Percentiles rank a stretch among this genome's conserved stretches.
Conservation (phyloP, 2,888 invertebrate genomes). For the Microdon myrmicae region DNA sequence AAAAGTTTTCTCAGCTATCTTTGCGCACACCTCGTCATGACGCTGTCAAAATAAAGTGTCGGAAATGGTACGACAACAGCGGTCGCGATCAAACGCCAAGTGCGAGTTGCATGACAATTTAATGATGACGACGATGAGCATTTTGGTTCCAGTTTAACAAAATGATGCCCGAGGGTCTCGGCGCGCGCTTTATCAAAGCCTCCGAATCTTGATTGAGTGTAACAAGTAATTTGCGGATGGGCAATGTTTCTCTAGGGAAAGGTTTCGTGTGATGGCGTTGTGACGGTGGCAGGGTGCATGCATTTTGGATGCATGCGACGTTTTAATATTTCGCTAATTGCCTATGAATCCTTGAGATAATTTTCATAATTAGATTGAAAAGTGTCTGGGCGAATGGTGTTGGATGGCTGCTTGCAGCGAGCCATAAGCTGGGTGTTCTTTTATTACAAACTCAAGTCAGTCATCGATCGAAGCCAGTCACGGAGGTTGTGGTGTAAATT, state of each 20-base stretch:
- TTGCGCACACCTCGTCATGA: slow-evolving; percentile 24
- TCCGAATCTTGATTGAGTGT: slow-evolving; percentile 52
- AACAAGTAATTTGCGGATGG: slow-evolving; percentile 48
- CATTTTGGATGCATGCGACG: slow-evolving; percentile 31
- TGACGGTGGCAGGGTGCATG: slow-evolving; percentile 15
- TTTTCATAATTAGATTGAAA: slow-evolving; percentile 49
- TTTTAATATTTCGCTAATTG: slow-evolving; percentile 52
- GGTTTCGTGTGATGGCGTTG: slow-evolving; percentile 5
- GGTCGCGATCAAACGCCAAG: slow-evolving; percentile 42
- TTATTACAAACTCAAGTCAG: too few species aligned
- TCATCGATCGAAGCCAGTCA: too few species aligned
- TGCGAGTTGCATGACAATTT: slow-evolving; percentile 53
- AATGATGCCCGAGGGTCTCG: slow-evolving; percentile 32
- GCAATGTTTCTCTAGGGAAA: neutral
- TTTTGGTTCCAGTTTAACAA: slow-evolving; percentile 46
- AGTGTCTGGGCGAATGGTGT: too few species aligned
- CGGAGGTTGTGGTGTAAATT: too few species aligned
- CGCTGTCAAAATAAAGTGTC: slow-evolving; percentile 41
- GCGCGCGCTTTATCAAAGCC: slow-evolving; percentile 44
- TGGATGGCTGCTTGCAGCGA: too few species aligned
- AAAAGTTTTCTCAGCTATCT: slow-evolving; percentile 18
- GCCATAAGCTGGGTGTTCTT: too few species aligned
- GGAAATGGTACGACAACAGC: slow-evolving; percentile 28
- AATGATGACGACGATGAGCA: slow-evolving; percentile 45
- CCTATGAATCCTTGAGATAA: slow-evolving; percentile 50